Conservation (phyloP, 30 jellyfish, hydroid and myxozoan genomes). For the Clytia hemisphaerica region DNA sequence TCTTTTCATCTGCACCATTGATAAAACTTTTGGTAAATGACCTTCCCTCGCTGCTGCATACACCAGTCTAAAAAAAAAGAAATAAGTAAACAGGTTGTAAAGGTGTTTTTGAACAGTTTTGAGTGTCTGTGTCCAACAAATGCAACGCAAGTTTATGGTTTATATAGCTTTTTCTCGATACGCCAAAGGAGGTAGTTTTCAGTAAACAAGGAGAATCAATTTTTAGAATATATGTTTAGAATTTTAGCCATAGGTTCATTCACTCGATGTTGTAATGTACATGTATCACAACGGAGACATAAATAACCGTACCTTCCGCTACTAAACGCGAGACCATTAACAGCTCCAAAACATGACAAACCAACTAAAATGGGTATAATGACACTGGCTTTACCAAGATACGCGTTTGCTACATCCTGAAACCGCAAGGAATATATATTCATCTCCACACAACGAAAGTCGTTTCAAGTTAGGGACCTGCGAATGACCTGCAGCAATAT, state of each 20-base stretch:
- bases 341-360: constrained; percentile 90
- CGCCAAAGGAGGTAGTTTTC: no score
- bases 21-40: constrained; percentile 67
- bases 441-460: background rate
- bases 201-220: no score
- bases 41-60: constrained; percentile 95
- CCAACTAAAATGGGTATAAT: constrained; percentile 87
- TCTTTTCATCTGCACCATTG: constrained; percentile 67
- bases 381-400: constrained; percentile 74
- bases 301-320: constrained; percentile 61
- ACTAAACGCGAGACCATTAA: constrained; percentile 75
- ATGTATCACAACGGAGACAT: background rate
- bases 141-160: no score
- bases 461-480: no score
- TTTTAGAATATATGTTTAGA: no score
- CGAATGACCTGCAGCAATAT: no score
- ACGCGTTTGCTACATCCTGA: constrained; percentile 68
- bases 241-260: no score
- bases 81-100: no score
- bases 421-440: background rate
- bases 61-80: constrained; percentile 50
- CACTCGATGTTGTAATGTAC: no score
- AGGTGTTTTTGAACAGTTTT: no score
- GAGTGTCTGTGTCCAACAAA: no score
- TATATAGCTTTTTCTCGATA: no score